A percentile compares a stretch with the other conserved stretches of the same genome.
Evolutionary conservation across 2,888 invertebrate species (phyloP).

Genomic region (Leucophenga maculata): DNA sequence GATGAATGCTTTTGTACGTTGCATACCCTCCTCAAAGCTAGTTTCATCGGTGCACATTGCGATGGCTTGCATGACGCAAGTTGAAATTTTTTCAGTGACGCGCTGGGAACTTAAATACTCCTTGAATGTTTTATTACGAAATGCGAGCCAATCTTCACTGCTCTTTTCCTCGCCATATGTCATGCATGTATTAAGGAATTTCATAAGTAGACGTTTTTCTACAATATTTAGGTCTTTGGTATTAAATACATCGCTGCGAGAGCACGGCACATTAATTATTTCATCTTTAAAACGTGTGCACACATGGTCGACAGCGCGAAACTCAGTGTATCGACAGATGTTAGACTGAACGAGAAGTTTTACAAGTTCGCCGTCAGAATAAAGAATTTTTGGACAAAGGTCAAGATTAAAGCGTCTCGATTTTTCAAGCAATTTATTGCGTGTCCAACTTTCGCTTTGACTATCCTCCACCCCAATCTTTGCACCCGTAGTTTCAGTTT

Average conservation of each 20-base stretch:
- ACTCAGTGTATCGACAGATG: conserved; percentile 97
- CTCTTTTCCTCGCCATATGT: conserved; percentile 82
- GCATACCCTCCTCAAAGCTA: conserved; percentile 84
- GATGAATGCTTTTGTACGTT: conserved; percentile 87
- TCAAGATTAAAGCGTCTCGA: conserved; percentile 94
- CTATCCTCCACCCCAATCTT: conserved; percentile 12
- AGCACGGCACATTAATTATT: conserved; percentile 90
- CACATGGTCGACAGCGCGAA: conserved; percentile 91
- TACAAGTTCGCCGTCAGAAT: conserved; percentile 90
- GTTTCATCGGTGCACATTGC: conserved; percentile 88
- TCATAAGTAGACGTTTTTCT: conserved; percentile 96
- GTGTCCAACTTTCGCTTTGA: conserved; percentile 72
- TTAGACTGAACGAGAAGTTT: conserved; percentile 95
- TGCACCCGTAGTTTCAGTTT: not conserved
- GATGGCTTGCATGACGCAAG: conserved; percentile 93
- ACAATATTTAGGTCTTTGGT: conserved; percentile 90
- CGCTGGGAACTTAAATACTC: conserved; percentile 87
- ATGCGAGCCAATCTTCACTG: conserved; percentile 74
- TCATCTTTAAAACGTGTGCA: conserved; percentile 84
- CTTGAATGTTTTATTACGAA: conserved; percentile 82
- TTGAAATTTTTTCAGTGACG: conserved; percentile 87
- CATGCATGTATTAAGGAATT: conserved; percentile 88
- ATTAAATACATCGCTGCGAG: conserved; percentile 95
- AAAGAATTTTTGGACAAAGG: conserved; percentile 91
- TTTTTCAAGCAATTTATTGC: conserved; percentile 75